Conservation (phyloP, 2,797 vertebrate species). For the Myotis vivesi region DNA sequence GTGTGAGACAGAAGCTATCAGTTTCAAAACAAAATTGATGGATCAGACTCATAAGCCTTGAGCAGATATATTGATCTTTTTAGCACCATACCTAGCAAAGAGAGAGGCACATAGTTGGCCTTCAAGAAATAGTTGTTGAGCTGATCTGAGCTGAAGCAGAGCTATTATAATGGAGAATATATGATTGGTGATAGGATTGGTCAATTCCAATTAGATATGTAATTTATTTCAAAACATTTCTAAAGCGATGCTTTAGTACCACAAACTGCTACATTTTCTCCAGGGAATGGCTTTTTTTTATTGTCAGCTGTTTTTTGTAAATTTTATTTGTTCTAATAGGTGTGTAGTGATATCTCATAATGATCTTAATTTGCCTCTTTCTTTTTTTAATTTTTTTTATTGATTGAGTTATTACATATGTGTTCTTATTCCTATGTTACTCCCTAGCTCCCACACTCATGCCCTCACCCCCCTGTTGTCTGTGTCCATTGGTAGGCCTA, state of each 20-base stretch:
- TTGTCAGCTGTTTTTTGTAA: too few species aligned
- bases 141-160: neutral
- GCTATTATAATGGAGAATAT: neutral
- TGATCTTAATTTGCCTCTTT: too few species aligned
- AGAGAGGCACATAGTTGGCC: neutral
- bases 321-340: too few species aligned
- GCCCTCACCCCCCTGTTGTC: too few species aligned
- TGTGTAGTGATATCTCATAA: too few species aligned
- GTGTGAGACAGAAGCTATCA: neutral
- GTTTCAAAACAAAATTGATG: neutral
- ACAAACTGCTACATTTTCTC: conserved; percentile 13
- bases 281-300: neutral
- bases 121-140: neutral
- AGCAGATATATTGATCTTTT: conserved; percentile 5
- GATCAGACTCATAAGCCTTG: neutral
- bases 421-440: too few species aligned
- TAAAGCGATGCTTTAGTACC: neutral
- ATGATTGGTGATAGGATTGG: neutral
- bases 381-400: too few species aligned
- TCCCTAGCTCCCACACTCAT: too few species aligned
- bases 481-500: too few species aligned
- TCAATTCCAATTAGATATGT: neutral
- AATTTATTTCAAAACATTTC: conserved; percentile 44
- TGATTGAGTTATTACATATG: too few species aligned
- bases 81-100: neutral